A percentile compares a stretch with the other conserved stretches of the same genome.
phyloP scores from a whole-genome alignment of 2,888 invertebrate species.

The Scaptomyza caliginosa region DNA sequence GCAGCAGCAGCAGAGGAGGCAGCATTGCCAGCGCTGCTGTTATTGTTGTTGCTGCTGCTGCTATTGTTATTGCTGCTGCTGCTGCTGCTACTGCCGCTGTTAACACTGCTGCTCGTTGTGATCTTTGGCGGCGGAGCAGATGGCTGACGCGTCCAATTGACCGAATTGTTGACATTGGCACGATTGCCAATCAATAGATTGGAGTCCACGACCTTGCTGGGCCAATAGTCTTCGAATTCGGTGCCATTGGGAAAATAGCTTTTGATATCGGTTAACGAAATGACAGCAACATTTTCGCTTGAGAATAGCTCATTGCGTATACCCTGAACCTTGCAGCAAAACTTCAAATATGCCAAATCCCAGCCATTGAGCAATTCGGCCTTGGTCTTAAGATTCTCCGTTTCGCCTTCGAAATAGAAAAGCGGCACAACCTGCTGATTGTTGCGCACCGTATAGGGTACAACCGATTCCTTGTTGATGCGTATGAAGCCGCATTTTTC shows the following conservation, averaged over 20 bases:
- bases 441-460: constrained; percentile 94
- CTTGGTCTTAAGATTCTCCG: constrained; percentile 94
- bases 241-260: constrained; percentile 95
- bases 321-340: constrained; percentile 97
- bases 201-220: constrained; percentile 93
- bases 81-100: constrained; percentile 75
- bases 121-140: constrained; percentile 87
- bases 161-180: constrained; percentile 85
- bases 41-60: constrained; percentile 17
- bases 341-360: constrained; percentile 96
- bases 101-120: constrained; percentile 38
- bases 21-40: constrained; percentile 47
- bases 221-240: constrained; percentile 96
- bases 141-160: constrained; percentile 92
- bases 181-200: constrained; percentile 89
- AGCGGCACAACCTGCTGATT: constrained; percentile 94
- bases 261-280: constrained; percentile 94
- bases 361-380: constrained; percentile 95
- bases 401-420: constrained; percentile 94
- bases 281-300: constrained; percentile 95
- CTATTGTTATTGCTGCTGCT: constrained; percentile 62
- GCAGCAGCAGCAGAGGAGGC: constrained; percentile 27
- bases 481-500: constrained; percentile 96
- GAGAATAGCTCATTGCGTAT: constrained; percentile 95
- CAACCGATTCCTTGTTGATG: constrained; percentile 96